Evolutionary conservation across 2,797 vertebrate species (phyloP), one percentile per base, ranked within the genome.

Genomic region (Amazona ochrocephala): DNA sequence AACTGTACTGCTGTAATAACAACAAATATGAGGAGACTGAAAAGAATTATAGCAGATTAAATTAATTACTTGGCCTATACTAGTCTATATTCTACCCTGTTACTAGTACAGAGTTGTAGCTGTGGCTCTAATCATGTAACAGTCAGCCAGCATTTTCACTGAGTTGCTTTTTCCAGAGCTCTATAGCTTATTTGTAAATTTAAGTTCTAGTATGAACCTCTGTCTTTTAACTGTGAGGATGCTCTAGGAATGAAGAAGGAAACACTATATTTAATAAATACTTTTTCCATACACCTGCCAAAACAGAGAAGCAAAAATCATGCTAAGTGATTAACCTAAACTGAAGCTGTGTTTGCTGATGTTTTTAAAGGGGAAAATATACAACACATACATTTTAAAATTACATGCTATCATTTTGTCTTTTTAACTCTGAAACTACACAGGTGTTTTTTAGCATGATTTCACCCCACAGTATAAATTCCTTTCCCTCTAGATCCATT

Each of bases 101-200:
- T 86, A 54, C 54, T 79, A 86, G 29, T 60, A 44, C 21, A 64
- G 71, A 48, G 47, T 53, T 72, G 64, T 80, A 74, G 54, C 45
- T 89, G 47, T 80, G 86, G 34, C 61, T 87, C 54, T 89, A 81
- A 70, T 80, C 29, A 71, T 19, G n/a, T 71, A 39, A 84, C 41
- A 85, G 34, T 89, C 92, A 94, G 70, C n/a, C 89, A 89, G 34
- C 11, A 48, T 84, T 92, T 93, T 90, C 64, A 51, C 37, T 94
- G 82, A 77, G 70, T 91, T 90, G 26, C 48, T 71, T 94, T 53
- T 95, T 81, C 60, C 70, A 75, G 75, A 76, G 54, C 92, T 94
- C 90, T 95, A 70, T 79, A 53, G 41, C 32, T 94, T 93, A 66
- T 37, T 44, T 87, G 18, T 93, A 45, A 96, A 82, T 78, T 53